These are phyloP conservation scores for Helarctos malayanus DNA, from an alignment of 2,797 vertebrate genomes.

Conservation along the genomic window DNA sequence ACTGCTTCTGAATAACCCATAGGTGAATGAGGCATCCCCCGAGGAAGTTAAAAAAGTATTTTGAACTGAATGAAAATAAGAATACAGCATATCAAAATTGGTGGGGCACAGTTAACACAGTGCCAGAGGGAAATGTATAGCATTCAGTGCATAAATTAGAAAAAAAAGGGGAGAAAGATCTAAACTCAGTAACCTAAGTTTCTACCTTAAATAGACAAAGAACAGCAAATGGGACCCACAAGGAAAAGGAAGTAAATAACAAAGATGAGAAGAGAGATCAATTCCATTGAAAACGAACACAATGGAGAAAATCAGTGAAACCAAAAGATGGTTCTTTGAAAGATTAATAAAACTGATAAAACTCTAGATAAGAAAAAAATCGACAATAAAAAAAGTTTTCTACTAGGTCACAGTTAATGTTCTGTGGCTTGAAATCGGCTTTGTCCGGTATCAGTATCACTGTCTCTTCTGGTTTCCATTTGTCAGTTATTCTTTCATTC, in stretches of 20 bases:
- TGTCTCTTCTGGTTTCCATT: not conserved
- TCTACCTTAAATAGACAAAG: slow-evolving; percentile 9
- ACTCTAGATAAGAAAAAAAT: not conserved
- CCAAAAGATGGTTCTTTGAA: not conserved
- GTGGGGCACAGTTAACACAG: not conserved
- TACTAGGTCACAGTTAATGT: not conserved
- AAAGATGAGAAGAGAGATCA: slow-evolving; percentile 14
- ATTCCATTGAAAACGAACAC: slow-evolving; percentile 11
- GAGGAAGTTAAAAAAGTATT: slow-evolving; percentile 16
- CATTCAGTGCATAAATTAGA: not conserved
- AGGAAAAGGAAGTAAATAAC: not conserved
- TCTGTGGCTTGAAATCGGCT: not conserved
- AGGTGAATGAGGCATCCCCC: not conserved
- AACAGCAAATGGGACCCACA: not conserved
- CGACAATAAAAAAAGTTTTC: not conserved
- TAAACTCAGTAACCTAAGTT: slow-evolving; percentile 14
- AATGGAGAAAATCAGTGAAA: slow-evolving; percentile 20
- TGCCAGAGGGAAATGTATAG: not conserved
- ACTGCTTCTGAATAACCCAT: not conserved
- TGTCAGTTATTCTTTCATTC: not conserved
- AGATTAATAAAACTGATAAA: not conserved
- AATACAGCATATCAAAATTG: not conserved
- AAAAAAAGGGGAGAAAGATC: slow-evolving; percentile 1
- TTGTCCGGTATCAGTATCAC: not conserved
- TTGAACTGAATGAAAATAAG: slow-evolving; percentile 3